A percentile compares a stretch with the other conserved stretches of the same genome.
phyloP scores from a whole-genome alignment of 2,797 vertebrate genomes.

The Peromyscus attwateri region DNA sequence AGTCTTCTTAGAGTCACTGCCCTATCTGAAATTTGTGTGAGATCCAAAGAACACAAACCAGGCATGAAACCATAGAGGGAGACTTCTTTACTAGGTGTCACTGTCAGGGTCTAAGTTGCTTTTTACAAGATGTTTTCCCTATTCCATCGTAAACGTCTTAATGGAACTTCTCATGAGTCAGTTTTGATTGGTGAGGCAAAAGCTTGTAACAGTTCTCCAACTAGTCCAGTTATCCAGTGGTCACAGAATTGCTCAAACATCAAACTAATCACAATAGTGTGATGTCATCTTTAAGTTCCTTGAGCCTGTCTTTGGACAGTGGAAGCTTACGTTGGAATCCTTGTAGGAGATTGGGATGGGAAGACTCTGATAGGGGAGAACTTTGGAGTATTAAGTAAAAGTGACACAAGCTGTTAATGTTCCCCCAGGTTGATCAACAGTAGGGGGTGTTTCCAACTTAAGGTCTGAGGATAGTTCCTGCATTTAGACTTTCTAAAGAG shows the following conservation, averaged over 20 bases:
- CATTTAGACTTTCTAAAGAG: not conserved
- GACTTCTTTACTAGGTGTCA: rapidly evolving
- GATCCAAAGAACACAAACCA: not conserved
- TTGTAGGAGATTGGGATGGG: not conserved
- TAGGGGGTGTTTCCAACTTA: not conserved
- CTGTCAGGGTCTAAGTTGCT: not conserved
- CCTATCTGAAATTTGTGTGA: not conserved
- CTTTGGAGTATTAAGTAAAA: not conserved
- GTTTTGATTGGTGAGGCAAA: constrained; percentile 34
- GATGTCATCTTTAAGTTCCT: not conserved
- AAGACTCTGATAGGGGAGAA: not conserved
- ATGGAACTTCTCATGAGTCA: not conserved
- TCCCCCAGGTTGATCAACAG: not conserved
- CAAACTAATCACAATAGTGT: not conserved
- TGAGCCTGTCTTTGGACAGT: not conserved
- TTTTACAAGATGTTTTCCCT: constrained; percentile 12
- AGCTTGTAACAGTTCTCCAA: not conserved
- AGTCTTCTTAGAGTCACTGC: not conserved
- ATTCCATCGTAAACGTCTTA: not conserved
- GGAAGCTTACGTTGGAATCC: not conserved
- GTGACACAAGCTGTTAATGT: not conserved
- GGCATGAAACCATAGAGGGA: not conserved
- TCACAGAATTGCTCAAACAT: not conserved
- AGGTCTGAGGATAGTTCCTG: not conserved
- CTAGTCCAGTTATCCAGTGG: not conserved